Evolutionary conservation across 2,113 vertebrate species (phyloP), one percentile per base, ranked within the genome.

Genomic region (Bostrychus sinensis): DNA sequence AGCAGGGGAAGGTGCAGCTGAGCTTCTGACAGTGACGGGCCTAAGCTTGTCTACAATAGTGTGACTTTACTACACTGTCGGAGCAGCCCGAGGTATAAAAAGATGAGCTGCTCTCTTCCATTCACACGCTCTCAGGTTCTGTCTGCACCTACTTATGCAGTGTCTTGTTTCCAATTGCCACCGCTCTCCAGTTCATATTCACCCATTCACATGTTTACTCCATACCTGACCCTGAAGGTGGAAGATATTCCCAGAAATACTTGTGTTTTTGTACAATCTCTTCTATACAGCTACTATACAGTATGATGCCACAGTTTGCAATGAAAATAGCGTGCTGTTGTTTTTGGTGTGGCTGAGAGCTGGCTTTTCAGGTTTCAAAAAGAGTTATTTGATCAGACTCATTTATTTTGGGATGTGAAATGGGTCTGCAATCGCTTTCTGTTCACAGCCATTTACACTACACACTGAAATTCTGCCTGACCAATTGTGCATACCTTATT

Each of bases 21-120:
- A 65, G 59, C 17, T n/a, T 62, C 50, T 58, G 68, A 66, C 62
- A 17, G 59, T 37, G 77, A 79, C 45, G 14, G 39, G 51, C 36
- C 62, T 1, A 38, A 57, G 23, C 62, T 30, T 20, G 19, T 50
- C 72, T 26, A 19, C 25, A 17, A 63, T n/a, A 32, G 17, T 20
- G 57, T 37, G 39, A 39, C 16, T 63, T 56, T n/a, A 10, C 59
- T 51, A 1, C 64, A 1, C 65, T 51, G 62, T 66, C 61, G 45
- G 57, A 26, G 16, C 36, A 34, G 28, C 59, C 20, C 23, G 58
- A 39, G 69, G 37, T 55, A 10, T 3, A 69, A 34, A 41, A 36
- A 66, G 39, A 32, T 1, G 20, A 32, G 19, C 1, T 45, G 10
- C 38, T 46, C 14, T 7, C 43, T 20, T 19, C n/a, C 2, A 55